Conservation (phyloP, 2,797 vertebrate species). For the Triplophysa yarkandensis region DNA sequence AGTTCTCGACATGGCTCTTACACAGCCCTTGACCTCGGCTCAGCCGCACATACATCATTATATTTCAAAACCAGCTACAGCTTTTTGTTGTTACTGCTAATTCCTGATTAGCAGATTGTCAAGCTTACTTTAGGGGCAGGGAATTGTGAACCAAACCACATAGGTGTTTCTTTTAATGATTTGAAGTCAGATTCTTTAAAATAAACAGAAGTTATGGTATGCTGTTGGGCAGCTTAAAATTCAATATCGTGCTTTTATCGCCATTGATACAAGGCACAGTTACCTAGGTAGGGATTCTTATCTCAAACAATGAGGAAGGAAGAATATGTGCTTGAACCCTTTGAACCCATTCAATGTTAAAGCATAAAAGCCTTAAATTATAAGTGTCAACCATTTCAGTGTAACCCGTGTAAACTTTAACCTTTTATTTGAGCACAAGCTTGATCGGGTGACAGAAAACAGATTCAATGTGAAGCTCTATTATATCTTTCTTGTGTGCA, state of each 20-base stretch:
- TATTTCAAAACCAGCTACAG: conserved; percentile 65
- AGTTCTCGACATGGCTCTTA: conserved; percentile 65
- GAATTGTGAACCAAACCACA: conserved; percentile 63
- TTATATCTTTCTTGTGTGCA: conserved; percentile 47
- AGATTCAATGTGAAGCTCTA: conserved; percentile 49
- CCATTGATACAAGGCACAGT: conserved; percentile 44
- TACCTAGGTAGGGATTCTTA: conserved; percentile 55
- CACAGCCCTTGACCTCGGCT: conserved; percentile 68
- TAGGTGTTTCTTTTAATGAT: conserved; percentile 53
- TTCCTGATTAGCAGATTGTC: conserved; percentile 79
- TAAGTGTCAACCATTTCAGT: too few relatives aligned
- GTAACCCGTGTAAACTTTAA: too few relatives aligned
- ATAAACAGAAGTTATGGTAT: conserved; percentile 48
- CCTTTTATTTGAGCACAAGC: conserved; percentile 21
- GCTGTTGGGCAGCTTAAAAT: conserved; percentile 59
- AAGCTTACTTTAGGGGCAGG: conserved; percentile 70
- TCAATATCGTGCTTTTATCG: conserved; percentile 55
- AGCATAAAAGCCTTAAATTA: too few relatives aligned
- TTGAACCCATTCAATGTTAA: not conserved
- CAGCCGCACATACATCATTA: conserved; percentile 64
- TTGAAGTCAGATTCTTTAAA: conserved; percentile 56
- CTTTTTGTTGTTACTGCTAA: conserved; percentile 72
- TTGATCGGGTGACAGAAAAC: conserved; percentile 32
- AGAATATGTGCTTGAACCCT: conserved; percentile 62
- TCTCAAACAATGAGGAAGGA: conserved; percentile 2